Percentiles rank a stretch among this genome's conserved stretches.
Conservation (phyloP, 2,888 invertebrate genomes). For the Dorcus hopei region DNA sequence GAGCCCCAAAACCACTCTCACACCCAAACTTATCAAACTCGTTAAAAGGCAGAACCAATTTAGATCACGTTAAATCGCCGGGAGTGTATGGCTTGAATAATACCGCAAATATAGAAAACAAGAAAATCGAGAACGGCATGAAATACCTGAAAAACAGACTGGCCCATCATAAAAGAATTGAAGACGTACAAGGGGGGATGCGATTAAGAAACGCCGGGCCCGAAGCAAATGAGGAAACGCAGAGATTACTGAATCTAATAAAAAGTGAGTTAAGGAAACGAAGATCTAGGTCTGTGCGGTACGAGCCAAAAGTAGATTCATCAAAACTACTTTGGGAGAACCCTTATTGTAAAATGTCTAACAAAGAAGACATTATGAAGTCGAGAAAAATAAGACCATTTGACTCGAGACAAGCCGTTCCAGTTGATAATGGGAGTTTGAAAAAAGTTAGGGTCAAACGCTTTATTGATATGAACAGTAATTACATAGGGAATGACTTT, state of each 20-base stretch:
- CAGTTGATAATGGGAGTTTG: no score
- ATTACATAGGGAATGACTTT: no score
- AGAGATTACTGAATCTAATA: conserved; percentile 7
- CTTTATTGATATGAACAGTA: no score
- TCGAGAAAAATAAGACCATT: no score
- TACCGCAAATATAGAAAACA: conserved; percentile 11
- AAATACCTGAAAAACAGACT: conserved; percentile 26
- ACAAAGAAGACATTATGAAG: not conserved
- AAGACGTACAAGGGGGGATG: conserved; percentile 7
- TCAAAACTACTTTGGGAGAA: no score
- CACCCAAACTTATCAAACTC: not conserved
- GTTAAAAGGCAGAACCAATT: not conserved
- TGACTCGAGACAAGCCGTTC: no score
- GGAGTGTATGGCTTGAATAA: no score
- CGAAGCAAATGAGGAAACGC: conserved; percentile 13
- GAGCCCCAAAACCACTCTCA: not conserved
- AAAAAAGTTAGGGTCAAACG: no score
- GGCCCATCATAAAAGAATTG: conserved; percentile 21
- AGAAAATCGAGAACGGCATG: conserved; percentile 19
- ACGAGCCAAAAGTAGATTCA: no score
- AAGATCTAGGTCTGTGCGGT: not conserved
- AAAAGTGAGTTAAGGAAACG: conserved; percentile 12
- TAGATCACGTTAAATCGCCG: not conserved
- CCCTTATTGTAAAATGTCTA: not conserved
- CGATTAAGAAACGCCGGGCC: not conserved